Base-by-base conservation (phyloP, 2,797 vertebrate genomes). In the Sternarchorhynchus goeldii region DNA sequence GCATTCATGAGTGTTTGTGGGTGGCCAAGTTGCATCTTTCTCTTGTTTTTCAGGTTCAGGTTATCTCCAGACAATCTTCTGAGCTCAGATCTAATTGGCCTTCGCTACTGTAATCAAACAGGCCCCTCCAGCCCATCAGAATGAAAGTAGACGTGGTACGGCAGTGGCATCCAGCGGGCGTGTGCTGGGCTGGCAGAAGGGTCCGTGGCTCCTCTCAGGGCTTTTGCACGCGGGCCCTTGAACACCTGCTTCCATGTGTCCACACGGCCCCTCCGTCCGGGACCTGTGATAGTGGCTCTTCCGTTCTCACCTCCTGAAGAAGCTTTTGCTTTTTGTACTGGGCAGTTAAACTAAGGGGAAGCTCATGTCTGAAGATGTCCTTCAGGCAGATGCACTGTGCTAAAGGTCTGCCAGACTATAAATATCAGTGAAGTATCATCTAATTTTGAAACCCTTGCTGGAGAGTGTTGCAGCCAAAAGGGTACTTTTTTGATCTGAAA, bases 61-160 rank as follows among this genome's bases (percentile, higher is more conserved):
- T 25, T 25, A 25, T 25, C 25, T 66, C 76, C 78, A 59, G 55
- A 65, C 72, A 82, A 66, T 65, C 70, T 25, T 60, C 59, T 29
- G 25, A 82, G 71, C 74, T 73, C 67, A 78, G 68, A 79, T 75
- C 60, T 81, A 87, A 86, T 86, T 78, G 71, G 59, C 77, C 25
- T 79, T 82, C 60, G 68, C 64, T 71, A 58, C 77, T 78, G 76
- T 87, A 85, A 85, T 87, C 85, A 86, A 85, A 77, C 67, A 14
- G 21, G 32, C 72, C 71, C 21, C 75, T 76, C 64, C 79, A 72
- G 58, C 36, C 67, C 79, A 80, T 75, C 62, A 82, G 78, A 77
- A 81, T 86, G 81, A 79, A 85, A 82, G 75, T 82, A 60, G 50
- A 68, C 31, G 39, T 41, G 2, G 2, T 41, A 10, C 39, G 10